Evolutionary conservation across 2,113 vertebrate species (phyloP), one percentile per base, ranked within the genome.

Genomic region (Hyla sarda): DNA sequence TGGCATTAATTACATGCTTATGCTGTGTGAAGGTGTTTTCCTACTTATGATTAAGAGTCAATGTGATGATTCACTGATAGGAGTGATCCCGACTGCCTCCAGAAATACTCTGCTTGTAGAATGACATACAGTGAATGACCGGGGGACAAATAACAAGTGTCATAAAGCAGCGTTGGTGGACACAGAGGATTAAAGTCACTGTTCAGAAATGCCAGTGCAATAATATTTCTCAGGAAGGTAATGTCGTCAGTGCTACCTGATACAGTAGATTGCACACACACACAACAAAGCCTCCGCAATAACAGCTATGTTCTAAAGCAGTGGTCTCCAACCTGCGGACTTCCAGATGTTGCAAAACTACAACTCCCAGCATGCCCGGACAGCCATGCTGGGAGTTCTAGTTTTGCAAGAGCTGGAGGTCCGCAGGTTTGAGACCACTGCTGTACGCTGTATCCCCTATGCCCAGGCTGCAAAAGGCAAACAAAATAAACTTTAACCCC

Each of bases 1-100:
- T 65, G 25, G 37, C 14, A 74, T 73, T 73, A 73, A 83, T 82
- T 21, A 34, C 82, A 25, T 25, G 82, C 10, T 72, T 71, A 19
- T 45, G 82, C n/a, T 83, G 25, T 9, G 82, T 56, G 52, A 83
- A 73, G 48, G 30, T 58, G 67, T 56, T 72, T 73, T 56, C 28
- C 25, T 58, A 17, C 13, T 45, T 2, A 41, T 83, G 32, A 45
- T 71, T 56, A 73, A 58, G 30, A 73, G 67, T 25, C 30, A 73
- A 58, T 83, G 50, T 25, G 30, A 45, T 83, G 82, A 83, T 54
- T 83, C 69, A 73, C 16, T 45, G 28, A 54, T 25, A 30, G 45
- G 52, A 52, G n/a, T 52, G 48, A 77, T 32, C 17, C 16, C 25
- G 0, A 32, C 16, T 52, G 28, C 28, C 34, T 41, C 41, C 34